Evolutionary conservation across 1,140 invertebrate species (phyloP).

Genomic region (Ceratitis capitata): DNA sequence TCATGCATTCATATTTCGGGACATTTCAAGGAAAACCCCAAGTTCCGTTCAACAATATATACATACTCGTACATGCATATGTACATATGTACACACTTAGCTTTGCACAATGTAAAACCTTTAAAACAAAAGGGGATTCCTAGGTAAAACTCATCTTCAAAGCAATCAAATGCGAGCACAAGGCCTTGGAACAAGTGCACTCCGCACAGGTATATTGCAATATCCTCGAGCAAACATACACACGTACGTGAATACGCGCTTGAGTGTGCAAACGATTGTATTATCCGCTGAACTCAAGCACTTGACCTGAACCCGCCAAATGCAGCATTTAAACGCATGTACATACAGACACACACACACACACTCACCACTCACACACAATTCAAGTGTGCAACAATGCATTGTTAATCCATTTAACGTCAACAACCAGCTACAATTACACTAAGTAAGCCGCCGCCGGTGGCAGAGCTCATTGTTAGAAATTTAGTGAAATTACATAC

Average conservation of each 20-base stretch:
- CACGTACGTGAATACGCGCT: background rate
- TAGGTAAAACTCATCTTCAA: background rate
- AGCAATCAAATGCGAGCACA: background rate
- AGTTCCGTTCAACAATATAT: too few relatives aligned
- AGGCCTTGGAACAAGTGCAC: constrained; percentile 11
- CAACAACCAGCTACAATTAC: constrained; percentile 18
- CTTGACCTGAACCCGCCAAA: background rate
- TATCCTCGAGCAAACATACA: background rate
- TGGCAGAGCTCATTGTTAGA: background rate
- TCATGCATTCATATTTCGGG: background rate
- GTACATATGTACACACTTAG: background rate
- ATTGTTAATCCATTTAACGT: constrained; percentile 34
- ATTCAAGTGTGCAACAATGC: background rate
- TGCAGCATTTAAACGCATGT: background rate
- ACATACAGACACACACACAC: background rate
- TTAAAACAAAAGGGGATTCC: background rate
- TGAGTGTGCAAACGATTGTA: background rate
- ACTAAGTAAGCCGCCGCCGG: background rate
- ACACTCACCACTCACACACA: background rate
- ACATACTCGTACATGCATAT: background rate
- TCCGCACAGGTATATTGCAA: background rate
- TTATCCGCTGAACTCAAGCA: constrained; percentile 21
- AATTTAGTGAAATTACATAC: background rate
- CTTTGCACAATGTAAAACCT: background rate
- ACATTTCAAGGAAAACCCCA: background rate